Conservation (phyloP, 30 jellyfish, hydroid and myxozoan species). For the Rhopilema esculentum region DNA sequence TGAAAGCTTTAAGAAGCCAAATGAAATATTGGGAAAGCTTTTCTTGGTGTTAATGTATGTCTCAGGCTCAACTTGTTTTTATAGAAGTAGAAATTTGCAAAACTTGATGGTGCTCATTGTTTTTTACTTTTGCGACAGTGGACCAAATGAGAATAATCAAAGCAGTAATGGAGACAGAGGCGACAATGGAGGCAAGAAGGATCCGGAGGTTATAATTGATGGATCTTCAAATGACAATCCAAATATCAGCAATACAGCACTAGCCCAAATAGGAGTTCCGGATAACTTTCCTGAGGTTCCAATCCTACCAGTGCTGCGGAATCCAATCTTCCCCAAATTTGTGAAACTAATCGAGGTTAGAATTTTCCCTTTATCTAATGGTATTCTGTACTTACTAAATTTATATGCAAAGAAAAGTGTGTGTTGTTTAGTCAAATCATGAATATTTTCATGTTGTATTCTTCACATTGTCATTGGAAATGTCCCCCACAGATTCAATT, state of each 20-base stretch:
- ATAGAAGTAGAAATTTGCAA: no score
- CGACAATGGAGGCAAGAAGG: constrained; percentile 50
- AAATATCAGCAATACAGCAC: constrained; percentile 45
- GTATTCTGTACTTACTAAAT: background rate
- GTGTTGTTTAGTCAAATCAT: no score
- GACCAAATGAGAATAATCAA: constrained; percentile 13
- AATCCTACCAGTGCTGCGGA: constrained; percentile 78
- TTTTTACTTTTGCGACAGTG: background rate
- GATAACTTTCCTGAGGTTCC: constrained; percentile 92
- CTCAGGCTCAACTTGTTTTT: no score
- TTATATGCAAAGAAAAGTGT: no score
- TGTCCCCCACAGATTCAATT: no score
- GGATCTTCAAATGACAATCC: constrained; percentile 49
- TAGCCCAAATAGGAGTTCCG: constrained; percentile 93
- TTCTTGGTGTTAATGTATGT: no score
- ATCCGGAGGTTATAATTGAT: constrained; percentile 58
- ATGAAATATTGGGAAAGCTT: no score
- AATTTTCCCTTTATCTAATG: background rate
- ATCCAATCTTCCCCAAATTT: constrained; percentile 94
- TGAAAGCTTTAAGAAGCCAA: no score
- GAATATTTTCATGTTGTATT: no score
- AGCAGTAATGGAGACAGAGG: constrained; percentile 49
- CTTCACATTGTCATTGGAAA: no score
- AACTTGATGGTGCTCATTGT: background rate
- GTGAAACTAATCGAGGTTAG: constrained; percentile 90